Evolutionary conservation across 1,140 invertebrate species (phyloP).

Genomic region (Rhopalosiphum maidis): DNA sequence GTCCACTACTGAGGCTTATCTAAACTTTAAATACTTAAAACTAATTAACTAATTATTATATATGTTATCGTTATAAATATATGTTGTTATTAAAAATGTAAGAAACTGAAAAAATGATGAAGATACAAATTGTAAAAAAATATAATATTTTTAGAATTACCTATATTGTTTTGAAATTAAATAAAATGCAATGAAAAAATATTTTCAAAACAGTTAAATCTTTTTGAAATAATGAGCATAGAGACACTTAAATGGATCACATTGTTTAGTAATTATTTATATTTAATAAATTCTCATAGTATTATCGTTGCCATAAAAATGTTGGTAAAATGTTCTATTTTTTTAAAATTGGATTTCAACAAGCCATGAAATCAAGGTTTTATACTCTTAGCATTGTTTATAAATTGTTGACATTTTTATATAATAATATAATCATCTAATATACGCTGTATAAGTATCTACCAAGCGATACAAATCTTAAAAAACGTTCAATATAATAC

Average conservation of each 20-base stretch:
- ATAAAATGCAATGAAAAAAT: too few relatives aligned
- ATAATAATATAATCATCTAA: background rate
- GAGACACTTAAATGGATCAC: background rate
- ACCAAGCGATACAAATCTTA: background rate
- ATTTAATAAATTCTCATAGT: background rate
- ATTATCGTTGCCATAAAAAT: background rate
- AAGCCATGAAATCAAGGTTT: background rate
- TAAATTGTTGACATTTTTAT: background rate
- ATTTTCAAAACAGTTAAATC: background rate
- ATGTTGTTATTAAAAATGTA: background rate
- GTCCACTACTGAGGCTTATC: background rate
- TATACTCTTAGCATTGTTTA: background rate
- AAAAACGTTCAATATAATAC: background rate
- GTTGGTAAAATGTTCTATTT: background rate
- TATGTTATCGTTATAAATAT: background rate
- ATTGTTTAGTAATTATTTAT: background rate
- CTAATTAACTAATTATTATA: background rate
- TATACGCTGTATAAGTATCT: too few relatives aligned
- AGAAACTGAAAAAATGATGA: background rate
- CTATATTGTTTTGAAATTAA: too few relatives aligned
- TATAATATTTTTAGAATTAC: too few relatives aligned
- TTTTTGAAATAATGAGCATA: background rate
- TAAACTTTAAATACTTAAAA: background rate
- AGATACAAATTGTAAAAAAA: background rate
- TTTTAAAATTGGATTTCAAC: background rate